Evolutionary conservation across 2,888 invertebrate species (phyloP).

Genomic region (Salpingus planirostris): DNA sequence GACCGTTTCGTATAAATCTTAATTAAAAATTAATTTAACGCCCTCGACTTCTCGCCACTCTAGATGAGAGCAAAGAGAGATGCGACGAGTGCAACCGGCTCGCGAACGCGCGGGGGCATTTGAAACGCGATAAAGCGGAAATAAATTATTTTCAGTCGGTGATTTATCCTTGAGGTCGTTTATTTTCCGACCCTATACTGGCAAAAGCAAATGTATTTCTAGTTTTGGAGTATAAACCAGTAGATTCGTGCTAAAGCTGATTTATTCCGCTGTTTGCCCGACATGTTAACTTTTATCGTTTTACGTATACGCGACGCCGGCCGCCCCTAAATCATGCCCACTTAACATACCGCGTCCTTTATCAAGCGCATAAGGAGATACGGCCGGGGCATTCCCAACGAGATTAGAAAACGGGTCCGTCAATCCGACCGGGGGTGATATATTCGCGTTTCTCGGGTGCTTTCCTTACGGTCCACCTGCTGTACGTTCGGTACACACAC

Average conservation of each 20-base stretch:
- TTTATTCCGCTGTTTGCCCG: constrained; percentile 10
- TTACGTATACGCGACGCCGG: constrained; percentile 7
- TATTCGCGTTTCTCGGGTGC: constrained; percentile 3
- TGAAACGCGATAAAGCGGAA: constrained; percentile 17
- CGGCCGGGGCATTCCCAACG: constrained; percentile 1
- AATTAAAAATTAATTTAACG: constrained; percentile 33
- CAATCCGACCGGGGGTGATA: constrained; percentile 3
- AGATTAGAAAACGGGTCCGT: constrained; percentile 9
- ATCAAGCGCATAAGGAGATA: constrained; percentile 3
- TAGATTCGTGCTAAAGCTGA: constrained; percentile 6
- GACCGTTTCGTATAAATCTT: constrained; percentile 28
- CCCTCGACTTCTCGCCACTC: constrained; percentile 12
- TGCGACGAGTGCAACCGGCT: too few species aligned
- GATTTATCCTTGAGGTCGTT: constrained; percentile 12
- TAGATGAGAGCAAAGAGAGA: constrained; percentile 8
- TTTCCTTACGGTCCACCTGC: constrained; percentile 13
- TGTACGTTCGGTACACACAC: constrained; percentile 2
- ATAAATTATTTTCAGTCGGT: constrained; percentile 16
- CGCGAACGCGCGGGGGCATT: too few species aligned
- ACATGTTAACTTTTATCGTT: constrained; percentile 13
- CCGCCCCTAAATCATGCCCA: constrained; percentile 5
- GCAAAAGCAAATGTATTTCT: constrained; percentile 12
- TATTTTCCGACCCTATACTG: constrained; percentile 6
- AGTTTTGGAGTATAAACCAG: constrained; percentile 9
- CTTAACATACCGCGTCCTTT: background rate